Base-by-base conservation (phyloP, 2,113 vertebrate species). In the Anhinga rufa region DNA sequence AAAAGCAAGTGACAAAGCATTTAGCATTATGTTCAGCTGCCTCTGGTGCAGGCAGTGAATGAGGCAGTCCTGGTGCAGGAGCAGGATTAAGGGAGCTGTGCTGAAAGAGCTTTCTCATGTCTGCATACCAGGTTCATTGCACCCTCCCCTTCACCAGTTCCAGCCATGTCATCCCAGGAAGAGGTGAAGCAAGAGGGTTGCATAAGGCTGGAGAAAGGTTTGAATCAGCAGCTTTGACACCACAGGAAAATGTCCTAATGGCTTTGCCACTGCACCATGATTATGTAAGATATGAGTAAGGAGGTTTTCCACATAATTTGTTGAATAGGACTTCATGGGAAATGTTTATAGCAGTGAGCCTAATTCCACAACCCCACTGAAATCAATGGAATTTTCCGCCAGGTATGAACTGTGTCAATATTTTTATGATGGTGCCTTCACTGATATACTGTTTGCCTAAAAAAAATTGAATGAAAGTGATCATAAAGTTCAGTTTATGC, bases 391-490 rank as follows among this genome's bases (percentile, higher is more conserved):
- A 18, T 72, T 94, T 94, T 91, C 85, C 87, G 21, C 15, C 62
- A 66, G 74, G 36, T 64, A 61, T 84, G 48, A 92, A 44, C 52
- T n/a, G 69, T 57, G 48, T 76, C 70, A 89, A 42, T 92, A 55
- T 92, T 96, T 96, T 95, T 74, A 79, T 42, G 91, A 89, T 57
- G 61, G 72, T 82, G 74, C 62, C 57, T 87, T 91, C 40, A 46
- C 32, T 97, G 88, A 87, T 87, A 74, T 12, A 87, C 31, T 34
- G 14, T 57, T 91, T 85, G 78, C 81, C 71, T 72, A 57, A 89
- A 89, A 40, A 89, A 90, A 68, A 51, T 17, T 10, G 77, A 72
- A 77, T 65, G 40, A 52, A 82, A 86, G 22, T n/a, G 75, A 66
- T 82, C 61, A 15, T 92, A 76, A 96, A 92, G 83, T 42, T 92